A percentile compares a stretch with the other conserved stretches of the same genome.
Conservation (phyloP, 2,888 invertebrate species). For the Cephus rjabovi region DNA sequence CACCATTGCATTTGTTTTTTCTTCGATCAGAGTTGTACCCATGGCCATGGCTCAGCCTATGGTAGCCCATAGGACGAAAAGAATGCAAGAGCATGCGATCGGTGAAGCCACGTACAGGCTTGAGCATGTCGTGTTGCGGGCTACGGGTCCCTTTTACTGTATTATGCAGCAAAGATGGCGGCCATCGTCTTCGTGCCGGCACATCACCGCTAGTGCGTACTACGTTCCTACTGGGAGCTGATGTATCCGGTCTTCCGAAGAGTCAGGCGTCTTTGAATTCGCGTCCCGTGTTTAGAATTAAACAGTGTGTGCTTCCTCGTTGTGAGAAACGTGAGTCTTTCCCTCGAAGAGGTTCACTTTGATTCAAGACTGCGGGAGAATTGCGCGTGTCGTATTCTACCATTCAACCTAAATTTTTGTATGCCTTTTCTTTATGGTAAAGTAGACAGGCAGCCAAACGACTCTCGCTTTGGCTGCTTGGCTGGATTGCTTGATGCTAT, state of each 20-base stretch:
- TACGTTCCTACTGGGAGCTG: background rate
- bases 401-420: background rate
- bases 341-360: background rate
- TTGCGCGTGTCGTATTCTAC: background rate
- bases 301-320: background rate
- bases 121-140: background rate
- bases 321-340: background rate
- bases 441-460: background rate
- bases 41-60: background rate
- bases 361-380: background rate
- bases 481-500: background rate
- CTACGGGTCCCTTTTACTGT: background rate
- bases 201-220: background rate
- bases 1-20: background rate
- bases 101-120: background rate
- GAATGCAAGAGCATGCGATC: background rate
- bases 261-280: background rate
- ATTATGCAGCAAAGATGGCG: conserved; percentile 5
- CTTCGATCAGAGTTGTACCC: background rate
- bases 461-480: background rate
- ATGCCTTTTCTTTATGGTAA: background rate
- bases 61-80: background rate
- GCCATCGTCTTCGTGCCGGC: background rate
- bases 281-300: background rate
- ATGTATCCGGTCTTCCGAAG: background rate